phyloP scores from a whole-genome alignment of 2,113 vertebrate genomes.

The Cercocebus atys region DNA sequence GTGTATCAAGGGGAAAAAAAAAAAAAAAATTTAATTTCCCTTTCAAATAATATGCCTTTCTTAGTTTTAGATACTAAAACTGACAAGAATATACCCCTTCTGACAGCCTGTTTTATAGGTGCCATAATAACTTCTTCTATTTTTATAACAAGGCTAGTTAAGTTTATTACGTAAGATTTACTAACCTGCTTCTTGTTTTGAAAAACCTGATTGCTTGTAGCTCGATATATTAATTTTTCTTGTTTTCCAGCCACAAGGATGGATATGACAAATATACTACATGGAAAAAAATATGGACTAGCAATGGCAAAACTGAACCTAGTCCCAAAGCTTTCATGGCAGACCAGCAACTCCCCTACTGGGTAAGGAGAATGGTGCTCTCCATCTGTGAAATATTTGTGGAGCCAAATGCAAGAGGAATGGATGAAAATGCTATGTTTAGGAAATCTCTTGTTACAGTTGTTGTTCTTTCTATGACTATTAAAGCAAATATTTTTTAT shows the following conservation, averaged over 20 bases:
- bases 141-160: not conserved
- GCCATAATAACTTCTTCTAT: not conserved
- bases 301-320: conserved; percentile 97
- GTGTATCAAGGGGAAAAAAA: not conserved
- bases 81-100: not conserved
- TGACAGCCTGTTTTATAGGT: not conserved
- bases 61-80: not conserved
- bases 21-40: not conserved
- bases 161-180: not conserved
- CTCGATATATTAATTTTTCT: not conserved
- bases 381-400: not conserved
- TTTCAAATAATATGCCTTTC: not conserved
- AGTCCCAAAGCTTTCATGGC: conserved; percentile 99
- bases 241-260: conserved; percentile 94
- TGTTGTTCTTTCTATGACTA: not conserved
- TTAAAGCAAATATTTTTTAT: not conserved
- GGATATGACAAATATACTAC: conserved; percentile 94
- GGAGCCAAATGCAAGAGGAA: not conserved
- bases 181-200: not conserved
- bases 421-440: not conserved
- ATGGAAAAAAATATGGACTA: conserved; percentile 98
- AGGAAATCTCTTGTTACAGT: not conserved
- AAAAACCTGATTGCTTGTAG: not conserved
- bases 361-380: conserved; percentile 86
- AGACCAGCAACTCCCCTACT: conserved; percentile 97